These are phyloP conservation scores for Urocynchramus pylzowi DNA, from an alignment of 2,113 vertebrate genomes.

Conservation along the genomic window DNA sequence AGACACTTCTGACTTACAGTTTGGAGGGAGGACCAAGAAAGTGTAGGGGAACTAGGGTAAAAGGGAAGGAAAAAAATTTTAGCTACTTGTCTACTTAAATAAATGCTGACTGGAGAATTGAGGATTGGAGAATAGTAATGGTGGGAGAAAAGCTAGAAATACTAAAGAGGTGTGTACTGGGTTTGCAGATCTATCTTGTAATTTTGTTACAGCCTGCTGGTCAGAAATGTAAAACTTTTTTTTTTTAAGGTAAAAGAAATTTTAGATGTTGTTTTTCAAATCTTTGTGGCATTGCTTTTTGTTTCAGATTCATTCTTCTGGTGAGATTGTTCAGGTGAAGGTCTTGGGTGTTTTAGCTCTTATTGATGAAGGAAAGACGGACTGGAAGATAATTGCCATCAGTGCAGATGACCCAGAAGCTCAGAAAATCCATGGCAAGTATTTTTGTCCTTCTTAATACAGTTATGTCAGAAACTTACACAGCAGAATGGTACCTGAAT, in stretches of 20 bases:
- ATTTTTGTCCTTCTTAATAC: background rate
- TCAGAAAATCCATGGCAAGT: slow-evolving; percentile 83
- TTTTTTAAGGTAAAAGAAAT: background rate
- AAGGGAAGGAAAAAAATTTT: background rate
- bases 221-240: background rate
- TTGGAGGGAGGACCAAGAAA: background rate
- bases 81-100: background rate
- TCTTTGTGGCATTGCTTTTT: background rate
- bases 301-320: slow-evolving; percentile 81
- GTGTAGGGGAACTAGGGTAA: background rate
- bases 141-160: background rate
- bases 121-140: background rate
- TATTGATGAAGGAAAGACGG: slow-evolving; percentile 92
- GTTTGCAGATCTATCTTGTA: background rate
- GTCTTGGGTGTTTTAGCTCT: slow-evolving; percentile 89
- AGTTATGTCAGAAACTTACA: background rate
- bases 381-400: slow-evolving; percentile 97
- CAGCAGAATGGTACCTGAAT: background rate
- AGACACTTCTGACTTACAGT: background rate
- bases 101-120: background rate
- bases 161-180: background rate
- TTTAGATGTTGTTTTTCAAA: background rate
- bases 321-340: slow-evolving; percentile 91
- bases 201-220: background rate
- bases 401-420: slow-evolving; percentile 87